phyloP scores from a whole-genome alignment of 2,113 vertebrate genomes.

The Smithornis capensis region DNA sequence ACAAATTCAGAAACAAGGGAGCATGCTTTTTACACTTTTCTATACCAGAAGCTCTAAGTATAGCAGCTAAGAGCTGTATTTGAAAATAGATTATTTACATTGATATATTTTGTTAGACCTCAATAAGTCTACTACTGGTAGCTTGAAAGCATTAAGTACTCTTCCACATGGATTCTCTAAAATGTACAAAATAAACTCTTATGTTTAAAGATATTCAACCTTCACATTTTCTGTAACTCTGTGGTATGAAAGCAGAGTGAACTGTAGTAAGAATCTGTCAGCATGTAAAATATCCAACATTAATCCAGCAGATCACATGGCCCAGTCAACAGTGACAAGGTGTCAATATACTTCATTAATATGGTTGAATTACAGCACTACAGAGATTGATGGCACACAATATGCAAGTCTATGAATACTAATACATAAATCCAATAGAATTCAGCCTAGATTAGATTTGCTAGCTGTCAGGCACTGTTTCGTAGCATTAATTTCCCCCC shows the following conservation, averaged over 20 bases:
- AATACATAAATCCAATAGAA: constrained; percentile 35
- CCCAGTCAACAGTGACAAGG: background rate
- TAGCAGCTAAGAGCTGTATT: background rate
- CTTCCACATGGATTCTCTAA: background rate
- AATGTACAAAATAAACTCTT: background rate
- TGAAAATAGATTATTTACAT: background rate
- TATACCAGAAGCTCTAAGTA: background rate
- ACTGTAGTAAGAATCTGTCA: background rate
- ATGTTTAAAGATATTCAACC: background rate
- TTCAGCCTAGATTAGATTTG: constrained; percentile 33
- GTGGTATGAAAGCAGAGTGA: background rate
- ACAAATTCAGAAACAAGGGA: background rate
- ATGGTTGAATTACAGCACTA: constrained; percentile 14
- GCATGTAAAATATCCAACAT: background rate
- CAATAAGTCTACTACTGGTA: background rate
- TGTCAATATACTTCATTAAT: constrained; percentile 45
- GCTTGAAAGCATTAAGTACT: background rate
- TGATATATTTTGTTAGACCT: background rate
- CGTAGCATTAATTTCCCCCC: background rate
- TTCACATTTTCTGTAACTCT: background rate
- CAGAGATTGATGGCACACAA: constrained; percentile 4
- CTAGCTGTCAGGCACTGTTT: background rate
- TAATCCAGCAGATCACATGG: background rate
- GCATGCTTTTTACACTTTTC: background rate
- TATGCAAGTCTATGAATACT: constrained; percentile 8